Conservation (phyloP, 1,140 invertebrate species). For the Heliconius himera region DNA sequence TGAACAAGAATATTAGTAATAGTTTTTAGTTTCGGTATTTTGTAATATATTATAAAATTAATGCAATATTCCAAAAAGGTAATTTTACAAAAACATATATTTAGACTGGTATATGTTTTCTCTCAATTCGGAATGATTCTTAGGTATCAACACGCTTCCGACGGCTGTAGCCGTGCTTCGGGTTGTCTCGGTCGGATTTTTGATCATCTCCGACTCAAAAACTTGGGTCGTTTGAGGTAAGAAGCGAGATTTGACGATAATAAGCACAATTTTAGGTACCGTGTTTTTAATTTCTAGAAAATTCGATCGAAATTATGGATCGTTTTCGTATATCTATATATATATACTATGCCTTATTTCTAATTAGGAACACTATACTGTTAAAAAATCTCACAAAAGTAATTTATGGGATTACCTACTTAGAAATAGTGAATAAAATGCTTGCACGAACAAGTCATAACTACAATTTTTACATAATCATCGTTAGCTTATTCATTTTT, state of each 20-base stretch:
- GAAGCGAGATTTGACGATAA: constrained; percentile 52
- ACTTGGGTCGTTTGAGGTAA: constrained; percentile 77
- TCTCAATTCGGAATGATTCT: constrained; percentile 63
- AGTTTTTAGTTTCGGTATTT: background rate
- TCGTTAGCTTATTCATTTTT: constrained; percentile 10
- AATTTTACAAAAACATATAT: constrained; percentile 10
- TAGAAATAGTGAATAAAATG: constrained; percentile 16
- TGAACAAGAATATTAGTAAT: background rate
- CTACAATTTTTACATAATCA: constrained; percentile 3
- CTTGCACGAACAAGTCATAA: constrained; percentile 18
- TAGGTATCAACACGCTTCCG: constrained; percentile 74
- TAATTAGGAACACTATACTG: background rate
- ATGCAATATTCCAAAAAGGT: constrained; percentile 10
- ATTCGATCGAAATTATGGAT: constrained; percentile 37
- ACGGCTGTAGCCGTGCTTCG: constrained; percentile 70
- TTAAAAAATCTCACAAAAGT: constrained; percentile 5
- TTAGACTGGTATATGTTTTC: constrained; percentile 24
- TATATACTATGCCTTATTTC: constrained; percentile 4
- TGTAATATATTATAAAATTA: no score
- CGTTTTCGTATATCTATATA: constrained; percentile 22
- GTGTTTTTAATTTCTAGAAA: constrained; percentile 36
- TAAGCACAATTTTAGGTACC: constrained; percentile 35
- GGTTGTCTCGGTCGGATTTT: constrained; percentile 75
- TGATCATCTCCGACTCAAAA: constrained; percentile 76
- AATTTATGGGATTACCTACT: constrained; percentile 1